These are phyloP conservation scores for Pionites leucogaster DNA, from an alignment of 2,113 vertebrate species.

Conservation along the genomic window DNA sequence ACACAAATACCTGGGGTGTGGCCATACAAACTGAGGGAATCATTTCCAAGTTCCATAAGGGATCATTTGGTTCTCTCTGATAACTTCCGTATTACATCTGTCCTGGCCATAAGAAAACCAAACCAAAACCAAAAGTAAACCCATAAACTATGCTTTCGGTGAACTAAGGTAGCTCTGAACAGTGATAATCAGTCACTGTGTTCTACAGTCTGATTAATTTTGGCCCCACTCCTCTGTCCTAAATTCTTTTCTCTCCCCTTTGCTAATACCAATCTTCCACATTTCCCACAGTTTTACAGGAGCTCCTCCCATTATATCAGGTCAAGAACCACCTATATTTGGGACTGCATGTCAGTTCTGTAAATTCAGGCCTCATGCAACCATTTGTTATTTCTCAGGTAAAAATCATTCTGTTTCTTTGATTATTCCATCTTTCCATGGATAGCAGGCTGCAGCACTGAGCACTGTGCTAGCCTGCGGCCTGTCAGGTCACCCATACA, in stretches of 20 bases:
- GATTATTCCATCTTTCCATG: background rate
- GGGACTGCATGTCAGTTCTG: background rate
- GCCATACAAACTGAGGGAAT: background rate
- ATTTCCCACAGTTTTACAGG: background rate
- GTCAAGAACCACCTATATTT: background rate
- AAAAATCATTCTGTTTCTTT: background rate
- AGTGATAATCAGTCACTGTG: rapidly evolving
- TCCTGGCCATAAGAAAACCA: background rate
- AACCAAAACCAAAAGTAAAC: rapidly evolving
- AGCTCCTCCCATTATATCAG: background rate
- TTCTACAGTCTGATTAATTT: background rate
- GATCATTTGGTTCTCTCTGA: background rate
- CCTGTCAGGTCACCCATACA: rapidly evolving
- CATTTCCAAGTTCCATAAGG: background rate
- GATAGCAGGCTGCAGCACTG: background rate
- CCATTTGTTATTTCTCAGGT: background rate
- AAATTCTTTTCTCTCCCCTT: background rate
- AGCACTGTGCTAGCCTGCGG: rapidly evolving
- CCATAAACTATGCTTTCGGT: background rate
- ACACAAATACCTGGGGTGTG: background rate
- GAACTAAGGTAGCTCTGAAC: background rate
- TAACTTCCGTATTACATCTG: background rate
- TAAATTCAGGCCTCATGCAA: background rate
- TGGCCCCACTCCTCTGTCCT: background rate
- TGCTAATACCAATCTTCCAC: rapidly evolving